Base-by-base conservation (phyloP, 92 coral and sea anemone genomes). In the Desmophyllum pertusum region DNA sequence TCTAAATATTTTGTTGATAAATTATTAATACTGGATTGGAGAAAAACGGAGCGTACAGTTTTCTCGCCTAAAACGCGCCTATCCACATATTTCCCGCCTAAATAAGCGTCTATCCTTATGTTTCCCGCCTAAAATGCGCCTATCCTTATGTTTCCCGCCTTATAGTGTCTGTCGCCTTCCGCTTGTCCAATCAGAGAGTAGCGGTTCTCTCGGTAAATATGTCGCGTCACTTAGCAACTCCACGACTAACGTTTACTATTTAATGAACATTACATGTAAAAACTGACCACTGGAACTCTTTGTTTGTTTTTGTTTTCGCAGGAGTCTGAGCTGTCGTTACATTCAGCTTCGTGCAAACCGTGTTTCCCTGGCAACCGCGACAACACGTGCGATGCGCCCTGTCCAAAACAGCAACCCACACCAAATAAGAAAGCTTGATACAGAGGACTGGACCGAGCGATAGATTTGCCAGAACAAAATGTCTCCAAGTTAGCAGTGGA, bases 321-420 rank as follows among this genome's bases (percentile, higher is more conserved):
- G 83, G 74, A 89, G 50, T 77, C 87, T 21, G 85, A 59, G 48
- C 25, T 46, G 71, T 30, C 86, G 1, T 62, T 42, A 31, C 83
- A 67, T 81, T 61, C 87, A 18, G 77, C 89, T 37, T 81, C 73
- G 46, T 91, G 94, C 70, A 85, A 81, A 63, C 94, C 98, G 6
- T 94, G 98, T 64, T 94, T 94, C 68, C 98, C 98, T 71, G 98
- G 98, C 14, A 94, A 92, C 81, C 86, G 87, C n/a, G 81, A 73
- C 46, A 88, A 87, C 76, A 67, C 72, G 14, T 84, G 83, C 42
- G 87, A 81, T 59, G 65, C 86, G 40, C 90, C 91, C 10, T 94
- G 98, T 73, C 94, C 98, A 18, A 94, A 89, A 84, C 98, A 91
- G 66, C 94, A 90, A 82, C 79, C 83, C 11, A 86, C 92, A 31